Conservation (phyloP, 1,140 invertebrate genomes). For the Drosophila tropicalis region DNA sequence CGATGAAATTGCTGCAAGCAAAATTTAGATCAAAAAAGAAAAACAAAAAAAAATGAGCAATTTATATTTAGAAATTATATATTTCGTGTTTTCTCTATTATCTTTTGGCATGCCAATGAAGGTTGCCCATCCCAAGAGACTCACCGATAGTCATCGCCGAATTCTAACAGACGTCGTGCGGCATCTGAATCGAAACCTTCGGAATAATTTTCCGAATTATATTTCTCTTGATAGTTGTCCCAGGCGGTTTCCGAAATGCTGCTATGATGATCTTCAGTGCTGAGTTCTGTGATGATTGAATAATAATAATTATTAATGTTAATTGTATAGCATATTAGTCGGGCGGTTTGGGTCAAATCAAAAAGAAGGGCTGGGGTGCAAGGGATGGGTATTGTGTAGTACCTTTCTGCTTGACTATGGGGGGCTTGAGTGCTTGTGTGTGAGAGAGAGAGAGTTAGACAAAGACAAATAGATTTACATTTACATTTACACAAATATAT, state of each 20-base stretch:
- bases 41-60: conserved; percentile 15
- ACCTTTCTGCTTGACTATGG: conserved; percentile 76
- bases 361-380: too few species aligned
- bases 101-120: conserved; percentile 29
- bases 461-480: conserved; percentile 31
- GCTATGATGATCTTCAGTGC: conserved; percentile 88
- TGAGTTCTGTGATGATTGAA: conserved; percentile 58
- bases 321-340: too few species aligned
- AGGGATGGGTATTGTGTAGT: conserved; percentile 44
- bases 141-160: conserved; percentile 94
- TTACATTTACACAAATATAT: too few species aligned
- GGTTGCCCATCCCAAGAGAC: conserved; percentile 77
- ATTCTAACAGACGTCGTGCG: conserved; percentile 91
- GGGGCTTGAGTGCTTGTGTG: conserved; percentile 79
- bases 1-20: conserved; percentile 86
- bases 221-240: conserved; percentile 95
- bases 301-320: conserved; percentile 4
- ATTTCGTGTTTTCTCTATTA: too few species aligned
- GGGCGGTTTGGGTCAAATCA: too few species aligned
- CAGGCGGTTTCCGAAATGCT: conserved; percentile 93
- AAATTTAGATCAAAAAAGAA: neutral
- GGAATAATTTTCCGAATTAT: conserved; percentile 95
- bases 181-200: conserved; percentile 94
- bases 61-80: conserved; percentile 53
- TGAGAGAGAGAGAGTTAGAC: conserved; percentile 38